phyloP scores from a whole-genome alignment of 2,797 vertebrate species.

The Euphonia xanthogaster region DNA sequence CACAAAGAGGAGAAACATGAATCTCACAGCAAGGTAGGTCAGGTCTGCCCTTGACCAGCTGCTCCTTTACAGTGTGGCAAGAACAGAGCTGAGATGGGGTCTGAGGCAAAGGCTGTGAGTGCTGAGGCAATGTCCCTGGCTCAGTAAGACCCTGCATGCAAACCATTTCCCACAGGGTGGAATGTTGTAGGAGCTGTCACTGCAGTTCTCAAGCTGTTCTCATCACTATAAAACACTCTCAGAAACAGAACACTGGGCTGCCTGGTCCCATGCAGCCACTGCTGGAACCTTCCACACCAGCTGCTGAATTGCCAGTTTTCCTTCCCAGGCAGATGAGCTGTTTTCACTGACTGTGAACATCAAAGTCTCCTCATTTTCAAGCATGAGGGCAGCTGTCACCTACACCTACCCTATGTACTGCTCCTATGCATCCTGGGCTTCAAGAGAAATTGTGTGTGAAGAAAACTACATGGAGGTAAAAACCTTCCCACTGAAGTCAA shows the following conservation, averaged over 20 bases:
- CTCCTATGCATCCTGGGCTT: slow-evolving; percentile 66
- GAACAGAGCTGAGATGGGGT: background rate
- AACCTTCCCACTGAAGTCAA: background rate
- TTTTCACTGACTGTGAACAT: slow-evolving; percentile 75
- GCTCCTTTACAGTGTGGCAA: background rate
- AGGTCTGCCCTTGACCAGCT: background rate
- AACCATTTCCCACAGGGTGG: background rate
- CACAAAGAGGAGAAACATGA: background rate
- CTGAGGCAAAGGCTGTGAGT: background rate
- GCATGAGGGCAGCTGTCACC: slow-evolving; percentile 11
- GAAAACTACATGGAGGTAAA: slow-evolving; percentile 82
- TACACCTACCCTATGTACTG: slow-evolving; percentile 73
- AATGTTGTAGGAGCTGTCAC: background rate
- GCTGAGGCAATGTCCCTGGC: background rate
- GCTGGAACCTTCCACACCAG: background rate
- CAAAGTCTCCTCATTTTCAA: slow-evolving; percentile 25
- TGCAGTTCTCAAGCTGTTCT: background rate
- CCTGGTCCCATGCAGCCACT: background rate
- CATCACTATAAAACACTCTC: background rate
- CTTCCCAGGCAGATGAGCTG: slow-evolving; percentile 62
- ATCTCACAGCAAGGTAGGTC: background rate
- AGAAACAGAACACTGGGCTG: background rate
- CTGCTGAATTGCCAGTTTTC: background rate
- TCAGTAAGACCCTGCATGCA: background rate
- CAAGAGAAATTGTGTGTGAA: slow-evolving; percentile 81